Conservation (phyloP, 2,113 vertebrate genomes). For the Triplophysa siluroides region DNA sequence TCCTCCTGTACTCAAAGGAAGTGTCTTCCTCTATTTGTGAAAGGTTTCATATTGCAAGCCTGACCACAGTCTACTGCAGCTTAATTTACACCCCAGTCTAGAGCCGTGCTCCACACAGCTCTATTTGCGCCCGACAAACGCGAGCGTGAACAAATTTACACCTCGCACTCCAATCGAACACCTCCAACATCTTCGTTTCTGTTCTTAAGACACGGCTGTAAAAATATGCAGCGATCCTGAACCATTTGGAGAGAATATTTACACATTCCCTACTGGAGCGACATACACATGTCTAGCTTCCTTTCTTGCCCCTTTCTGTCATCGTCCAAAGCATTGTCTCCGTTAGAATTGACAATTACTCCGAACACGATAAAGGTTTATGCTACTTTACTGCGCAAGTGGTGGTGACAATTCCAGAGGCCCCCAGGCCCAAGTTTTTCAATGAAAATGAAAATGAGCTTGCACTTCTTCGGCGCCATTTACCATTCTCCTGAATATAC, state of each 20-base stretch:
- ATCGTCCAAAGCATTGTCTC: slow-evolving; percentile 8
- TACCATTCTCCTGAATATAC: slow-evolving; percentile 19
- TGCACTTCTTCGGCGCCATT: not conserved
- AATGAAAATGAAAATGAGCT: slow-evolving; percentile 38
- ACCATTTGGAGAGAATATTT: slow-evolving; percentile 58
- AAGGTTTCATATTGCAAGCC: slow-evolving; percentile 64
- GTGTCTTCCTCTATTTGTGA: slow-evolving; percentile 26
- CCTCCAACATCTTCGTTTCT: slow-evolving; percentile 51
- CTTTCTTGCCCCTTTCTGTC: not conserved
- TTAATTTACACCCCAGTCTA: slow-evolving; percentile 74
- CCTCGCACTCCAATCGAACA: slow-evolving; percentile 59
- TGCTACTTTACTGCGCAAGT: slow-evolving; percentile 65
- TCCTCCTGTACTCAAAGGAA: slow-evolving; percentile 18
- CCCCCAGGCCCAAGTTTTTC: slow-evolving; percentile 31
- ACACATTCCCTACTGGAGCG: slow-evolving; percentile 57
- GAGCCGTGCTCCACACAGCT: slow-evolving; percentile 48
- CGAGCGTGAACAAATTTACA: slow-evolving; percentile 73
- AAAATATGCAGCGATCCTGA: slow-evolving; percentile 70
- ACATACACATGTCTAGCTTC: slow-evolving; percentile 48
- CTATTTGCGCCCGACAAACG: slow-evolving; percentile 64
- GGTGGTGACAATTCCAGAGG: slow-evolving; percentile 64
- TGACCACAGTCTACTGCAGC: slow-evolving; percentile 62
- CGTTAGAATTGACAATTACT: slow-evolving; percentile 51
- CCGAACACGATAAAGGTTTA: slow-evolving; percentile 66
- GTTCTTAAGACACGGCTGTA: slow-evolving; percentile 52